Evolutionary conservation across 2,113 vertebrate genomes (phyloP).

Genomic region (Lycaon pictus): DNA sequence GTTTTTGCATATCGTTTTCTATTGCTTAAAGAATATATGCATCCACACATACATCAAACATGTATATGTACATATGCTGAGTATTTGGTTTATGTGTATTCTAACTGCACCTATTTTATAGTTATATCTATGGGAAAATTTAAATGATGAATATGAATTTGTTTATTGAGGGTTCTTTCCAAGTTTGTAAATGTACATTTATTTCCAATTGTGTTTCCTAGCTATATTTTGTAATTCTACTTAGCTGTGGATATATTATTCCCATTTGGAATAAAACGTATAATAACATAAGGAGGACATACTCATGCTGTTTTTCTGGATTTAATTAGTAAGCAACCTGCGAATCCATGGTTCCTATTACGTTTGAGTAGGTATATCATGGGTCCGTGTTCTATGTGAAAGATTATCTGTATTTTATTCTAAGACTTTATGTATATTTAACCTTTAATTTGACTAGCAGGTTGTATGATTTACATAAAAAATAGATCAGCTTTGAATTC

Average conservation of each 20-base stretch:
- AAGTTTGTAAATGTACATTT: slow-evolving; percentile 67
- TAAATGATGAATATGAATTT: slow-evolving; percentile 66
- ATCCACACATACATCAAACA: slow-evolving; percentile 3
- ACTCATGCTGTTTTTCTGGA: slow-evolving; percentile 39
- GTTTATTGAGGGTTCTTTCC: slow-evolving; percentile 65
- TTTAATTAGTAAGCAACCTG: slow-evolving; percentile 78
- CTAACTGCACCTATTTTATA: background rate
- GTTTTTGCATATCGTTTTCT: slow-evolving; percentile 46
- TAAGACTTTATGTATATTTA: slow-evolving; percentile 91
- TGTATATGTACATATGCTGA: slow-evolving; percentile 20
- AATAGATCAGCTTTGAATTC: slow-evolving; percentile 90
- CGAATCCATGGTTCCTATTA: slow-evolving; percentile 58
- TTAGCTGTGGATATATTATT: slow-evolving; percentile 66
- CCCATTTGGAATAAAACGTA: slow-evolving; percentile 33
- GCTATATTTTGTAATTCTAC: slow-evolving; percentile 68
- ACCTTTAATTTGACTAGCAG: slow-evolving; percentile 91
- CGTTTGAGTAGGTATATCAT: slow-evolving; percentile 74
- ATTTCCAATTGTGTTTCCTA: slow-evolving; percentile 78
- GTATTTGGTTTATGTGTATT: slow-evolving; percentile 41
- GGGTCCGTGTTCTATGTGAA: slow-evolving; percentile 80
- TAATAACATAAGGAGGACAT: slow-evolving; percentile 57
- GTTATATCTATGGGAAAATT: slow-evolving; percentile 21
- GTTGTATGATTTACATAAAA: slow-evolving; percentile 90
- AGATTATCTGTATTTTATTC: slow-evolving; percentile 85
- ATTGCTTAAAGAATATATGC: background rate